Percentiles rank a stretch among this genome's conserved stretches.
phyloP scores from a whole-genome alignment of 2,797 vertebrate genomes.

The Macropodus opercularis region DNA sequence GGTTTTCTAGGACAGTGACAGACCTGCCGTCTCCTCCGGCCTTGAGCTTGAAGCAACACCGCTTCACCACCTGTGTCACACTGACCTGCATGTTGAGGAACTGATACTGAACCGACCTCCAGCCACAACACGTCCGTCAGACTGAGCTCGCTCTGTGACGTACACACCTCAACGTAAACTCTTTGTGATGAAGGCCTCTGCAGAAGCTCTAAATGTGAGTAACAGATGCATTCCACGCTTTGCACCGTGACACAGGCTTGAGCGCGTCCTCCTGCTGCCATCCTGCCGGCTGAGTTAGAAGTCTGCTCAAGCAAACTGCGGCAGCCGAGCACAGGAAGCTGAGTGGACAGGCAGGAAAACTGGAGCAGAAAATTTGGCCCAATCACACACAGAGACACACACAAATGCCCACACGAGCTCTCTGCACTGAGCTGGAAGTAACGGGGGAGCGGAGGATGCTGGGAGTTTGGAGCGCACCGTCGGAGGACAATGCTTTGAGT shows the following conservation, averaged over 20 bases:
- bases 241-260: conserved; percentile 22
- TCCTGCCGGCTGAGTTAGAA: conserved; percentile 54
- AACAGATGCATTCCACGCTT: background rate
- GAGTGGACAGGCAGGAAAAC: conserved; percentile 63
- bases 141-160: background rate
- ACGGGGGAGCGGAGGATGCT: conserved; percentile 47
- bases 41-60: conserved; percentile 5
- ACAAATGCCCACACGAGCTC: background rate
- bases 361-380: conserved; percentile 83
- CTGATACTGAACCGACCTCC: background rate
- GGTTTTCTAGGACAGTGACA: conserved; percentile 7
- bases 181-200: too few species aligned
- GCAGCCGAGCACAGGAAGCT: conserved; percentile 38
- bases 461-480: conserved; percentile 27
- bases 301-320: conserved; percentile 50
- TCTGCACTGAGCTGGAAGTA: conserved; percentile 34
- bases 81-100: conserved; percentile 50
- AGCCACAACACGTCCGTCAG: background rate
- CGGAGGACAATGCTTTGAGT: background rate
- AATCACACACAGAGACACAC: conserved; percentile 53
- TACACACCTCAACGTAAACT: too few species aligned
- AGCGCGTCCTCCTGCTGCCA: conserved; percentile 34
- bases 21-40: too few species aligned
- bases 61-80: conserved; percentile 36
- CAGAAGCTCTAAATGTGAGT: background rate